Base-by-base conservation (phyloP, 1,140 invertebrate species). In the Habropoda laboriosa region DNA sequence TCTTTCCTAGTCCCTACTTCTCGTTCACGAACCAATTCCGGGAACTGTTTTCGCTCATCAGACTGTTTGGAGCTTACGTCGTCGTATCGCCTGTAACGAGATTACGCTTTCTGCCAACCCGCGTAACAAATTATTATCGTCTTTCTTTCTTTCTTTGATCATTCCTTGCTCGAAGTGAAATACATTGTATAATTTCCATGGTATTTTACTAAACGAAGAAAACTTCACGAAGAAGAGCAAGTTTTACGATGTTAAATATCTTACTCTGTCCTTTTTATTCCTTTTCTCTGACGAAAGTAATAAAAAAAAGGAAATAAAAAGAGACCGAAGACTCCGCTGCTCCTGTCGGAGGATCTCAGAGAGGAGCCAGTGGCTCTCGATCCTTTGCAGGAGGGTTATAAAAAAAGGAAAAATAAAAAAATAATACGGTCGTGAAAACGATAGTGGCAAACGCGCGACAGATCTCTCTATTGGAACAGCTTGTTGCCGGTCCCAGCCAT, bases 391-490 rank as follows among this genome's bases (percentile, higher is more conserved):
- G 66, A 42, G 13, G 55, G 58, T 64, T 55, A 38, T 64, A 72
- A 73, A 71, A 64, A 24, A 18, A 24, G 35, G 40, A 42, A 42
- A 42, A 42, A 42, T 6, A 42, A 55, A 32, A 68, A 85, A 76
- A 86, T 76, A 79, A 81, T 45, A 60, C 18, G 61, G 35, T 67
- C 63, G 53, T 68, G 55, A 53, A n/a, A n/a, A 64, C 32, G 58
- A 77, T 80, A 66, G 42, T 13, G 66, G 64, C 61, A 57, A 72
- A 75, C 58, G 53, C 58, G 27, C 63, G 42, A 80, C 72, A 64
- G 67, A 66, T 64, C 78, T 64, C 78, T 70, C 58, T 85, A 82
- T 79, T 83, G 77, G 53, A 77, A 86, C 72, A 58, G 67, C 68
- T 79, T 81, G 74, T 75, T 64, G 76, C 53, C 35, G 10, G 47